Base-by-base conservation (phyloP, 1,140 invertebrate genomes). In the Lysiphlebus fabarum region DNA sequence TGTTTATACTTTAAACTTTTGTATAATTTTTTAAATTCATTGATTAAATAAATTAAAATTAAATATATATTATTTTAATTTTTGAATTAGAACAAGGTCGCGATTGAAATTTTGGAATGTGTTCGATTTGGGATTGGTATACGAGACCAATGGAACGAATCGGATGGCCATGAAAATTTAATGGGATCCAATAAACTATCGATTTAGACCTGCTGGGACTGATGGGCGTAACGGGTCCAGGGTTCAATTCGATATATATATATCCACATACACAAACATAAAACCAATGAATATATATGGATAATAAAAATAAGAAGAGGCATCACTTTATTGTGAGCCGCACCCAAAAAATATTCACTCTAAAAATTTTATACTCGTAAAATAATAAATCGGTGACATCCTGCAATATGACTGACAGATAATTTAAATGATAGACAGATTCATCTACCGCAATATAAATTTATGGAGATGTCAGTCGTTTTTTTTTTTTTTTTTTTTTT, bases 371-470 rank as follows among this genome's bases (percentile, higher is more conserved):
- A 60, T 53, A 57, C 69, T 70, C 69, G 66, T 72, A 66, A 72
- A 73, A 74, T 26, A 26, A 26, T 71, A 73, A 74, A 73, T 74
- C 69, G 72, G 69, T 71, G 71, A 74, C 71, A 73, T 71, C 65
- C 63, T 67, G 62, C 60, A 62, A 69, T 69, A 60, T 66, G 70
- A 68, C 68, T 72, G 65, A 62, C 67, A 38, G 49, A 12, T 34
- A 68, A 72, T 72, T 72, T 72, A 67, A 71, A 68, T 71, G 69
- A 72, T 63, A 68, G 65, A 70, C 68, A 69, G 58, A 44, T 48
- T 26, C 17, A 26, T 26, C 17, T 26, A 26, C 17, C 17, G 17
- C 17, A 26, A 26, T 26, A 1, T 26, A 1, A 26, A 26, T 26
- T 26, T 69, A 71, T 71, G 62, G 69, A 71, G 70, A 70, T 67